Evolutionary conservation across 2,888 invertebrate species (phyloP).

Genomic region (Pristionchus arcanus): DNA sequence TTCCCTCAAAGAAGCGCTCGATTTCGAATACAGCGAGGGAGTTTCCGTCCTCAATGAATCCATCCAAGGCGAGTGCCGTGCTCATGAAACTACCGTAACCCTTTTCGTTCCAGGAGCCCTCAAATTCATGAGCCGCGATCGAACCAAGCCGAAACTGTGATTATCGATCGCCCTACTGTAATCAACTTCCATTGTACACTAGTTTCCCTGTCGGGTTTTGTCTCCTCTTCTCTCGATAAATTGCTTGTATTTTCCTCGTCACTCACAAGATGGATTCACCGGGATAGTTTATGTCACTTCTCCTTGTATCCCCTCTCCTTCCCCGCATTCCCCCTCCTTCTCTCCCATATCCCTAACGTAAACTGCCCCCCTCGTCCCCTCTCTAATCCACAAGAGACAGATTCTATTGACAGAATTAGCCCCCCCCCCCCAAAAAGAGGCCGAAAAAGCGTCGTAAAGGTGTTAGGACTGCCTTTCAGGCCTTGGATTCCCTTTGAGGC

Average conservation of each 20-base stretch:
- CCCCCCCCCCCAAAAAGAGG: not conserved
- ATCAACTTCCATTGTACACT: not conserved
- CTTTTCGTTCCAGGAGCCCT: constrained; percentile 16
- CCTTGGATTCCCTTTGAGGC: not conserved
- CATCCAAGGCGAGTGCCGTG: constrained; percentile 14
- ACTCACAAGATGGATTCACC: not conserved
- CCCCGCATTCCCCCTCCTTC: not conserved
- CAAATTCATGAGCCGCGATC: constrained; percentile 32
- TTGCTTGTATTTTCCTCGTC: not conserved
- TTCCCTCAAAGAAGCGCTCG: constrained; percentile 34
- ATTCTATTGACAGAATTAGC: constrained; percentile 42
- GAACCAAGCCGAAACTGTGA: constrained; percentile 32
- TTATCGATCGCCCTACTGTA: not conserved
- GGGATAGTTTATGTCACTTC: constrained; percentile 14
- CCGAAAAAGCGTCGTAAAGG: constrained; percentile 37
- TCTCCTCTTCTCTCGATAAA: not conserved
- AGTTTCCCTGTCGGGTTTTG: not conserved
- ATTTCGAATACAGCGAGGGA: constrained; percentile 43
- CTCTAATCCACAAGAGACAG: constrained; percentile 50
- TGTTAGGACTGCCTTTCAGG: constrained; percentile 25
- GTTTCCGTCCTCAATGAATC: constrained; percentile 46
- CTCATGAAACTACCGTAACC: not conserved
- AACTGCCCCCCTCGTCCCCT: constrained; percentile 22
- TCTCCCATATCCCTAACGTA: constrained; percentile 50
- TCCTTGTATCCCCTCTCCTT: constrained; percentile 37